Percentiles rank a stretch among this genome's conserved stretches.
Conservation (phyloP, 2,113 vertebrate genomes). For the Stigmatopora nigra region DNA sequence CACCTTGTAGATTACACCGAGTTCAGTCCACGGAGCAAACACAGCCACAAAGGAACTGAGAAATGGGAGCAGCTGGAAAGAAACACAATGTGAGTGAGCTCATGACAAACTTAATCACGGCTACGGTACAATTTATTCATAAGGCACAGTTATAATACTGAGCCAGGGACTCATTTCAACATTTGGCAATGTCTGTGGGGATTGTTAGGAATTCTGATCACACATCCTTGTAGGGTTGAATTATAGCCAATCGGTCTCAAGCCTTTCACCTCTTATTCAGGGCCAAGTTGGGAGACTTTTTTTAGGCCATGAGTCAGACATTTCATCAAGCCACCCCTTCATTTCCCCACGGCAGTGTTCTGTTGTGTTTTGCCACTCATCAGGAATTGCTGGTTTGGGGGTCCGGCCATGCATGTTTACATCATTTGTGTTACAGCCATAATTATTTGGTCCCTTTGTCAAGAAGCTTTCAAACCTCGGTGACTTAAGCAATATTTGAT, state of each 20-base stretch:
- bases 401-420: too few relatives aligned
- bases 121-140: conserved; percentile 3
- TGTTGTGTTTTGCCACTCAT: too few relatives aligned
- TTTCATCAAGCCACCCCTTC: too few relatives aligned
- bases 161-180: background rate
- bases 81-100: conserved; percentile 22
- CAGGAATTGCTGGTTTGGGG: too few relatives aligned
- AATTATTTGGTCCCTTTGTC: too few relatives aligned
- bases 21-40: conserved; percentile 24
- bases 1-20: conserved; percentile 37
- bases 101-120: conserved; percentile 12
- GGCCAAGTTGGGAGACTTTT: too few relatives aligned
- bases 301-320: too few relatives aligned
- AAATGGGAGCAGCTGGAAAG: conserved; percentile 17
- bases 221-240: background rate
- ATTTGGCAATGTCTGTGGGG: background rate
- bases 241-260: background rate
- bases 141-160: background rate
- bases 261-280: background rate
- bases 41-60: conserved; percentile 14
- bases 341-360: too few relatives aligned
- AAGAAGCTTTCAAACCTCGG: too few relatives aligned
- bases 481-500: too few relatives aligned
- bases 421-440: too few relatives aligned
- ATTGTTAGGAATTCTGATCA: background rate